These are phyloP conservation scores for Pogonocichla stellata DNA, from an alignment of 2,113 vertebrate species.

Conservation along the genomic window DNA sequence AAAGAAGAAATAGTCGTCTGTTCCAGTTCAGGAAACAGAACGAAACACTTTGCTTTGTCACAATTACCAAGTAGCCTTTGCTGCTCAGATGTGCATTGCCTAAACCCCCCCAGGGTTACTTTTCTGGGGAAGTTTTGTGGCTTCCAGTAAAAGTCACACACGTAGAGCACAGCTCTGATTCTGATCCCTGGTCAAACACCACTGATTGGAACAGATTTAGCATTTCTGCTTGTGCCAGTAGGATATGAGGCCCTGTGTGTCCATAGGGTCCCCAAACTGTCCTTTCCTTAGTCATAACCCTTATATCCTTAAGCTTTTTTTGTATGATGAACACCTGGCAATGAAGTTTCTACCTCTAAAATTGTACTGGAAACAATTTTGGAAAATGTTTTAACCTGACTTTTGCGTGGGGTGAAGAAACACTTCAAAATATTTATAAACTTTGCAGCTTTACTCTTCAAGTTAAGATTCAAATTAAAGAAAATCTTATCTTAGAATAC, in stretches of 20 bases:
- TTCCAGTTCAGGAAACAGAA: neutral
- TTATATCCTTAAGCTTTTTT: neutral
- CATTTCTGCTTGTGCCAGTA: neutral
- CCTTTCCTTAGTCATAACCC: neutral
- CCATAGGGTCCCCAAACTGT: neutral
- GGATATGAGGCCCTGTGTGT: neutral
- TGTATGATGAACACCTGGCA: neutral
- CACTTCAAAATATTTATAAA: neutral
- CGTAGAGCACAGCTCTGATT: neutral
- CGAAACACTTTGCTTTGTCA: conserved; percentile 16
- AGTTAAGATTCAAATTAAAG: neutral
- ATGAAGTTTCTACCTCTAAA: neutral
- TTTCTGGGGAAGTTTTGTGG: neutral
- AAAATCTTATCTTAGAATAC: neutral
- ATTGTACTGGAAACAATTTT: neutral
- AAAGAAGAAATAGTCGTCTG: neutral
- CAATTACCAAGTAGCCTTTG: neutral
- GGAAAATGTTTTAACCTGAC: neutral
- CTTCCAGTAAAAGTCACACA: neutral
- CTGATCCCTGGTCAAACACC: neutral
- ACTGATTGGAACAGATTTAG: neutral
- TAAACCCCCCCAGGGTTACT: neutral
- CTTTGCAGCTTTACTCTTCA: neutral
- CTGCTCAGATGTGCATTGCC: neutral
- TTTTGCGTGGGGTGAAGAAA: neutral